Evolutionary conservation across 2,888 invertebrate species (phyloP).

Genomic region (Lithophane ornitopus): DNA sequence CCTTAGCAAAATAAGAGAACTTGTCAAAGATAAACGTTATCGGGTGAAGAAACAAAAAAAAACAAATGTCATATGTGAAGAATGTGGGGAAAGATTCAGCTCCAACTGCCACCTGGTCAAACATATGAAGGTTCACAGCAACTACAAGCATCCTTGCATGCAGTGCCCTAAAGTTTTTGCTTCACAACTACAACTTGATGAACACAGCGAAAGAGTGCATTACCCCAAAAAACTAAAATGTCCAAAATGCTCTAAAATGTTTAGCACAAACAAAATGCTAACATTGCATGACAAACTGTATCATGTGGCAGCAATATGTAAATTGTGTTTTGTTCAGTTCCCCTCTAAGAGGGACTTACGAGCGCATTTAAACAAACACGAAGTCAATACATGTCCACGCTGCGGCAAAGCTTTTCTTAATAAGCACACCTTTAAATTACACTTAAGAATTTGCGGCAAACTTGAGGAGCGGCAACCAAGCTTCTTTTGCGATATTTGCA

Average conservation of each 20-base stretch:
- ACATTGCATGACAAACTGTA: conserved; percentile 76
- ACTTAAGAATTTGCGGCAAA: conserved; percentile 78
- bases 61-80: conserved; percentile 73
- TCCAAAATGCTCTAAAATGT: conserved; percentile 79
- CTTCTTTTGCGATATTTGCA: conserved; percentile 83
- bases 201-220: conserved; percentile 80
- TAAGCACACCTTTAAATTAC: conserved; percentile 76
- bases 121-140: conserved; percentile 77
- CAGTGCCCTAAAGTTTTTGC: conserved; percentile 79
- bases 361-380: conserved; percentile 80
- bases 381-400: conserved; percentile 73
- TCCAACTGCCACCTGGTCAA: conserved; percentile 69
- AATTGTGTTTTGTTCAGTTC: conserved; percentile 78
- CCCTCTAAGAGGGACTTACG: conserved; percentile 78
- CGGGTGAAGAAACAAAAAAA: conserved; percentile 65
- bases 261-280: conserved; percentile 79
- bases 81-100: conserved; percentile 76
- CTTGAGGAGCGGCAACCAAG: conserved; percentile 64
- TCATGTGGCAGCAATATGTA: conserved; percentile 79
- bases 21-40: conserved; percentile 71
- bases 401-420: conserved; percentile 79
- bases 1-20: conserved; percentile 75
- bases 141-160: conserved; percentile 71
- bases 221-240: conserved; percentile 79
- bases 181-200: conserved; percentile 70